Evolutionary conservation across 2,797 vertebrate species (phyloP), one percentile per base, ranked within the genome.

Genomic region (Rachycentron canadum): DNA sequence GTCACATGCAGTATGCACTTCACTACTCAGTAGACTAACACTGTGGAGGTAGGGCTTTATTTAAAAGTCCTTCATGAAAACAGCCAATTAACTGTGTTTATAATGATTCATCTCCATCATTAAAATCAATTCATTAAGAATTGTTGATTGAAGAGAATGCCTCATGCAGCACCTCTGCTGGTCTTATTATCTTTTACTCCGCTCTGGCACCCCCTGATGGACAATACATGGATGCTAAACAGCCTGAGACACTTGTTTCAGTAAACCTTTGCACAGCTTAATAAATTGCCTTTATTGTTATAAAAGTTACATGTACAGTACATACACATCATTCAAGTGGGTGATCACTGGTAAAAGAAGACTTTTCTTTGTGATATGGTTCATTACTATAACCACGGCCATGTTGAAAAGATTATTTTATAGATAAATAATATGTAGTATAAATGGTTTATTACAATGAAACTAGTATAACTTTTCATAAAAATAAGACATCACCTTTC

Each of bases 201-300:
- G 79, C 92, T 94, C 82, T 93, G 85, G 72, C 86, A 61, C 89
- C 92, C 88, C 86, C 94, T 90, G 81, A 89, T 95, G 95, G 91
- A 82, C 32, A 16, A 49, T 62, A 8, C 2, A 12, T 19, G 38
- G 25, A 79, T 38, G 4, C 52, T 25, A 21, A 56, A 45, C 4
- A 62, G n/a, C 21, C 16, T 65, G 8, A 58, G 16, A 52, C 21
- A 26, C 5, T 30, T 41, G 7, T 32, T 62, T 62, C 12, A 40
- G 14, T 19, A 49, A 52, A 32, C 32, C 56, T 34, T 40, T 43
- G 25, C 5, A 14, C 30, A 65, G 19, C 21, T 19, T 23, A 52
- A 19, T 25, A 13, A 9, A 55, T 13, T 58, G 32, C 7, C n/a
- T 8, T 25, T 16, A 40, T 57, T 6, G 56, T 14, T 5, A n/a